Conservation (phyloP, 2,797 vertebrate genomes). For the Platalea minor region DNA sequence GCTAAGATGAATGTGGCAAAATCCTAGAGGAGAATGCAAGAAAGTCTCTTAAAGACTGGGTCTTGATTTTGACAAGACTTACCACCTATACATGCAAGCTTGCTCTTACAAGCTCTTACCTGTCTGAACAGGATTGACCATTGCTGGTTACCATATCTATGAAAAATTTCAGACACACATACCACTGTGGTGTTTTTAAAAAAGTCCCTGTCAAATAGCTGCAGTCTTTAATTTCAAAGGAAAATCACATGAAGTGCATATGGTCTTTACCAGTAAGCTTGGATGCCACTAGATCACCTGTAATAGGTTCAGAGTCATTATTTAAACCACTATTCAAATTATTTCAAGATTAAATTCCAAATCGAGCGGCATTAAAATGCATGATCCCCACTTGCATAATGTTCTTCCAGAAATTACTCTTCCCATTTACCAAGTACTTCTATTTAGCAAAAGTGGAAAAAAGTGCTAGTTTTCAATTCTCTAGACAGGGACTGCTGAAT, state of each 20-base stretch:
- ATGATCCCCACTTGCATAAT: slow-evolving; percentile 20
- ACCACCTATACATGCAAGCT: not conserved
- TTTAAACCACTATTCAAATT: slow-evolving; percentile 49
- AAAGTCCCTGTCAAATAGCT: not conserved
- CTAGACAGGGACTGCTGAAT: not conserved
- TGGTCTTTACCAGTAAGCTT: not conserved
- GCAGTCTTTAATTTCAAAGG: slow-evolving; percentile 8
- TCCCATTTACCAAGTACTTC: slow-evolving; percentile 33
- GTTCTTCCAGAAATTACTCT: slow-evolving; percentile 40
- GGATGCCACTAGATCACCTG: not conserved
- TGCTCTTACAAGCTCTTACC: not conserved
- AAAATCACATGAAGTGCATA: not conserved
- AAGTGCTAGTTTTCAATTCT: slow-evolving; percentile 38
- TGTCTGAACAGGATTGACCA: not conserved
- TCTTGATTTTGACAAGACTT: not conserved
- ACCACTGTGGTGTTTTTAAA: not conserved
- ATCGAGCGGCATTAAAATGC: slow-evolving; percentile 52
- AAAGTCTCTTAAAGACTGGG: not conserved
- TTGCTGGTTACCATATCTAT: not conserved
- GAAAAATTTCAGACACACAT: not conserved
- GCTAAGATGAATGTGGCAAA: not conserved
- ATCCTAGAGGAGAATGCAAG: not conserved
- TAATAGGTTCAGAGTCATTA: not conserved
- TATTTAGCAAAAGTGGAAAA: not conserved
- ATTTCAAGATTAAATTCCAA: slow-evolving; percentile 63